Conservation (phyloP, 2,888 invertebrate genomes). For the Phymatocera aterrima region DNA sequence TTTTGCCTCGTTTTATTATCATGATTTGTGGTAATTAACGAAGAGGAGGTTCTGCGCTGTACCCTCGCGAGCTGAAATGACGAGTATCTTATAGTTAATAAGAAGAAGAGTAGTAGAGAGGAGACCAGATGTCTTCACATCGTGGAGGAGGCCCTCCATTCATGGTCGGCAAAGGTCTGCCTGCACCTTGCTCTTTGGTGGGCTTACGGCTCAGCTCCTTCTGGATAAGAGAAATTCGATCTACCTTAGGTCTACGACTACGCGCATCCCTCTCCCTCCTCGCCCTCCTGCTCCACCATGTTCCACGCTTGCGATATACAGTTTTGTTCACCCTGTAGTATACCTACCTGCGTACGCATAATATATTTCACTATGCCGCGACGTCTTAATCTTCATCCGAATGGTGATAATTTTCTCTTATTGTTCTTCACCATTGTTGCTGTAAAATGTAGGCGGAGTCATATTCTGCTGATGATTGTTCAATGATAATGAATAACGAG, state of each 20-base stretch:
- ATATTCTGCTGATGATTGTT: no score
- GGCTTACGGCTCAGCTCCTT: conserved; percentile 43
- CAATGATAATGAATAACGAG: not conserved
- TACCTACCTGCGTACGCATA: not conserved
- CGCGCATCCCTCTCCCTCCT: not conserved
- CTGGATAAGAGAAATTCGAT: conserved; percentile 43
- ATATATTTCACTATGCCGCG: not conserved
- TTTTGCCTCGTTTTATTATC: no score
- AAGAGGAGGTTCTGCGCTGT: not conserved
- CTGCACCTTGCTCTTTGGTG: conserved; percentile 45
- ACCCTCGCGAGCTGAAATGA: not conserved
- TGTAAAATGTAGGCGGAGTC: no score
- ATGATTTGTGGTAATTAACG: not conserved
- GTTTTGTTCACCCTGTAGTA: not conserved
- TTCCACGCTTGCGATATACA: conserved; percentile 2
- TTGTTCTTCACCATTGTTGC: no score
- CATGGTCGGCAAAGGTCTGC: conserved; percentile 14
- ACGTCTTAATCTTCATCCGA: not conserved
- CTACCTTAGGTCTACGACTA: conserved; percentile 41
- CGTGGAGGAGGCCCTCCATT: conserved; percentile 1
- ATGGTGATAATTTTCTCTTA: no score
- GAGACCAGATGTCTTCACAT: conserved; percentile 29
- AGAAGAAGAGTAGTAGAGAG: not conserved
- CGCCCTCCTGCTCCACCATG: not conserved
- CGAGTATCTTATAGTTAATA: not conserved